Evolutionary conservation across 1,140 invertebrate genomes (phyloP).

Genomic region (Bombus consobrinus): DNA sequence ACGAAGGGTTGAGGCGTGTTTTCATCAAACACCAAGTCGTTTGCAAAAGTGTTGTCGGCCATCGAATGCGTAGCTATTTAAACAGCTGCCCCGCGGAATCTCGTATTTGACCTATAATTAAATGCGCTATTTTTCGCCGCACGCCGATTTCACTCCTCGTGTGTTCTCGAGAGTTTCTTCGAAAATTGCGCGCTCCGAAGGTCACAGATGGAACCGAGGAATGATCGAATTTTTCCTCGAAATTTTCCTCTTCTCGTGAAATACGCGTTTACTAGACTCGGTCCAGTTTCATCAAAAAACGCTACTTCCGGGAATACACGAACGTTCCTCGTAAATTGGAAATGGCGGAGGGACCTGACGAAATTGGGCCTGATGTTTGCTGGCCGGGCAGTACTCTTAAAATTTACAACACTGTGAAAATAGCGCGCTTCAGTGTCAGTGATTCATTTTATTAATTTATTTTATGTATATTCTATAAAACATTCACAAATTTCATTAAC

Average conservation of each 20-base stretch:
- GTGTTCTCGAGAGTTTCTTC: constrained; percentile 14
- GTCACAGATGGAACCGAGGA: too few species aligned
- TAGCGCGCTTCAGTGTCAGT: background rate
- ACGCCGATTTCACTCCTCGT: constrained; percentile 27
- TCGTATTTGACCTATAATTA: constrained; percentile 61
- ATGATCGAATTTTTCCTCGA: background rate
- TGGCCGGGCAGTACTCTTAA: background rate
- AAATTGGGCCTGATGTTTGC: background rate
- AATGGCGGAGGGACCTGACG: background rate
- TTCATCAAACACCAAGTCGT: background rate
- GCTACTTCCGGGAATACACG: too few species aligned
- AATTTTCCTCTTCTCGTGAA: too few species aligned
- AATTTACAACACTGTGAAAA: background rate
- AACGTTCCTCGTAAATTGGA: background rate
- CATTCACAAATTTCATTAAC: background rate
- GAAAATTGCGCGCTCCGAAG: background rate
- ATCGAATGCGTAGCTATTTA: constrained; percentile 21
- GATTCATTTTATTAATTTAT: background rate
- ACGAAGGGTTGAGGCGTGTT: background rate
- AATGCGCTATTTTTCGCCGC: constrained; percentile 62
- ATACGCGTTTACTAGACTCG: background rate
- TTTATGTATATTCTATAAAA: background rate
- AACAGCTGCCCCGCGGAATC: constrained; percentile 41
- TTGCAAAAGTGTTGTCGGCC: constrained; percentile 1
- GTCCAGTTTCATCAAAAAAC: background rate